Base-by-base conservation (phyloP, 2,888 invertebrate genomes). In the Alcis repandata region DNA sequence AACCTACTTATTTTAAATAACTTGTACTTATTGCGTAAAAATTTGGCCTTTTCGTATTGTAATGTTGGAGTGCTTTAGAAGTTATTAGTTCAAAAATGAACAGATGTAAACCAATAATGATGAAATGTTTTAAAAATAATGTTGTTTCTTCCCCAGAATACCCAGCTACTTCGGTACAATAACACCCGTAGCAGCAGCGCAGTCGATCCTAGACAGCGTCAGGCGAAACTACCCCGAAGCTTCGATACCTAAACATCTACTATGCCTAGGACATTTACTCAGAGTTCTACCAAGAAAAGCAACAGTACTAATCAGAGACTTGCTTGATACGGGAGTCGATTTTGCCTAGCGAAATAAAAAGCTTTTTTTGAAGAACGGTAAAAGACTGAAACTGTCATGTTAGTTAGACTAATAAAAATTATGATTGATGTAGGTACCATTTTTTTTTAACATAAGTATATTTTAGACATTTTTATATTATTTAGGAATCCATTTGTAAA, bases 91-190 rank as follows among this genome's bases (percentile, higher is more conserved):
- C n/a, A n/a, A 13, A 2, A 13, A 3, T 13, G 3, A n/a, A 2
- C n/a, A 6, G 9, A 15, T 0, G 15, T 8, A 19, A 4, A 19
- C 41, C 4, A 2, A 38, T 10, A 4, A 38, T 41, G 17, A 4
- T 41, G 41, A 19, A 19, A 19, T 41, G n/a, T 10, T 10, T 10
- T 36, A 41, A 43, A 10, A 20, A 20, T 10, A 58, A 41, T 53
- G 33, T 38, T 59, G 17, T 54, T 46, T 1, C 61, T 40, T 72
- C 82, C 84, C 1, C 84, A 95, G 95, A 76, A 95, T 96, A 79
- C 95, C 95, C 6, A 95, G 95, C 75, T 95, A 95, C 77, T 95
- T 95, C 73, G 95, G 95, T 10, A 95, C 95, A 10, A 94, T 95
- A 75, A 92, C 94, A 33, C 94, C 95, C 0, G 78, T 82, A 1